Evolutionary conservation across 2,888 invertebrate genomes (phyloP).

Genomic region (Eulithis testata): DNA sequence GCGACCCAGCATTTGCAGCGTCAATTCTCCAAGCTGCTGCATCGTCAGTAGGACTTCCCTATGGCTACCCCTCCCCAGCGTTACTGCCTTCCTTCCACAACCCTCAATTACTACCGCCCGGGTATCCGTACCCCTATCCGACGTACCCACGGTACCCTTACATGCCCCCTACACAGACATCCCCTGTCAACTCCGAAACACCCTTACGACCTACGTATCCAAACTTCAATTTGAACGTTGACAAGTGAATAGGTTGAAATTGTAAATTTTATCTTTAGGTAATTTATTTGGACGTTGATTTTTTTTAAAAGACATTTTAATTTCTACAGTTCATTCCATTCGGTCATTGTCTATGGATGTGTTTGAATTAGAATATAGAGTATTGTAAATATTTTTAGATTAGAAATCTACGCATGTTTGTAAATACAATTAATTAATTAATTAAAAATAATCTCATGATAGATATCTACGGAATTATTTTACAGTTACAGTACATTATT

Average conservation of each 20-base stretch:
- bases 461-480: no score
- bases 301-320: slow-evolving; percentile 41
- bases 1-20: slow-evolving; percentile 97
- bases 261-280: slow-evolving; percentile 38
- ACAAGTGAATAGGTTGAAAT: slow-evolving; percentile 60
- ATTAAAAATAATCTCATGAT: no score
- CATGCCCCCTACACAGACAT: slow-evolving; percentile 80
- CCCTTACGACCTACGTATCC: slow-evolving; percentile 79
- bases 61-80: slow-evolving; percentile 85
- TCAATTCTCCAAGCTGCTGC: slow-evolving; percentile 96
- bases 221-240: slow-evolving; percentile 77
- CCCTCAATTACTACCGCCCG: slow-evolving; percentile 84
- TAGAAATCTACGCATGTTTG: neutral
- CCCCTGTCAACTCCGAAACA: slow-evolving; percentile 72
- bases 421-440: no score
- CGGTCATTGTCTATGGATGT: slow-evolving; percentile 36
- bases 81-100: slow-evolving; percentile 83
- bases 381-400: slow-evolving; percentile 27
- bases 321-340: slow-evolving; percentile 44
- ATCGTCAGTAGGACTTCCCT: slow-evolving; percentile 87
- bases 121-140: slow-evolving; percentile 84
- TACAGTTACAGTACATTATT: no score
- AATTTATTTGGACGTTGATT: slow-evolving; percentile 43
- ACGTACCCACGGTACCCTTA: slow-evolving; percentile 81
- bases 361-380: slow-evolving; percentile 36